A percentile compares a stretch with the other conserved stretches of the same genome.
Evolutionary conservation across 2,888 invertebrate genomes (phyloP).

Genomic region (Epinotia bilunana): DNA sequence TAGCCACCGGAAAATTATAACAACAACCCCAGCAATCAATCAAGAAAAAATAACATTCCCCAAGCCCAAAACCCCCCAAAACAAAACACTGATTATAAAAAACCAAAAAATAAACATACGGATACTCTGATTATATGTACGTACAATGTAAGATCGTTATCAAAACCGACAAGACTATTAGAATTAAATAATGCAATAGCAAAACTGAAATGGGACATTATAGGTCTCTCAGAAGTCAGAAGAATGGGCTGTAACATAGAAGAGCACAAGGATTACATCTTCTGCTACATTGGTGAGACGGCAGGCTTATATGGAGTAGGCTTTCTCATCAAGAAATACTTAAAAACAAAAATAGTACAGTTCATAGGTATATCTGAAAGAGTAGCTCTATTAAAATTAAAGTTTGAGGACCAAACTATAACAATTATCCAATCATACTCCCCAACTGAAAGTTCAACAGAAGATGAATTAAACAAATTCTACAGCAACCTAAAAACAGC

Average conservation of each 20-base stretch:
- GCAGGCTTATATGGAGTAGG: constrained; percentile 22
- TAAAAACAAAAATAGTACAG: constrained; percentile 29
- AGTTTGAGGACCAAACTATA: constrained; percentile 20
- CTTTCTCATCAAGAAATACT: constrained; percentile 30
- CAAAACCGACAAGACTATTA: too few species aligned
- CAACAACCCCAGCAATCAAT: too few species aligned
- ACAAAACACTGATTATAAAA: background rate
- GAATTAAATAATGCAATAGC: too few species aligned
- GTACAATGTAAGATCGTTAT: too few species aligned
- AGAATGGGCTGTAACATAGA: constrained; percentile 21
- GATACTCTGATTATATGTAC: too few species aligned
- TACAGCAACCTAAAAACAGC: constrained; percentile 33
- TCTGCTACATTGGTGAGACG: background rate
- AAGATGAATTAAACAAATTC: constrained; percentile 40
- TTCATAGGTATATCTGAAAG: constrained; percentile 37
- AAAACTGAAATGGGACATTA: too few species aligned
- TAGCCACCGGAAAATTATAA: too few species aligned
- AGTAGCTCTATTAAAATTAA: constrained; percentile 3
- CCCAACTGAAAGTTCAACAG: constrained; percentile 36
- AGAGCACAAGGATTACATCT: constrained; percentile 10
- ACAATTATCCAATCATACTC: constrained; percentile 40
- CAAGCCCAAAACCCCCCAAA: background rate
- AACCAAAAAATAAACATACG: background rate
- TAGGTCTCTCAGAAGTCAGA: background rate
- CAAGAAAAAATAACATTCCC: background rate